Base-by-base conservation (phyloP, 2,113 vertebrate genomes). In the Ochotona curzoniae region DNA sequence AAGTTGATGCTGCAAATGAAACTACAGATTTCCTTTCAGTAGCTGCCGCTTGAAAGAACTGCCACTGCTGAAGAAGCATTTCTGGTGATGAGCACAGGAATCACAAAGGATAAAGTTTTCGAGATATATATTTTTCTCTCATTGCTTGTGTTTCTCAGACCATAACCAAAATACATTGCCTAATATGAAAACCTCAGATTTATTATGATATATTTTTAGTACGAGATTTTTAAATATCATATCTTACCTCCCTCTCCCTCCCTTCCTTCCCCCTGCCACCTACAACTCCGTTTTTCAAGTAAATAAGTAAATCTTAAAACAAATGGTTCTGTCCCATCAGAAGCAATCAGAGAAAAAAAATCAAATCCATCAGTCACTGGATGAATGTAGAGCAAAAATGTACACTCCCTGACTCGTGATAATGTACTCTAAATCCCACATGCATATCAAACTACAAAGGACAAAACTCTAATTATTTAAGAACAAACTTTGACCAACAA, bases 1-100 rank as follows among this genome's bases (percentile, higher is more conserved):
- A 35, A 89, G 51, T 14, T 81, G 67, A 75, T 85, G 64, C 60
- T 80, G 32, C 15, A 63, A 81, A 23, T 91, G 7, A 91, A 91
- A 66, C 15, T 38, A 11, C 23, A 76, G 70, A 74, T 21, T 92
- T 75, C 67, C 57, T 64, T 82, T 44, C 35, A 32, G 13, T 30
- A 57, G 44, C 63, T 57, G 28, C 23, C 71, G 57, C 51, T 75
- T 32, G 30, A 60, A 47, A 80, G 28, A 70, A 35, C 20, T 20
- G 8, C 69, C 38, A 7, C 69, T 76, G 20, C 57, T 7, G 38
- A 25, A 1, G 28, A 75, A 85, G 23, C 25, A 32, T 14, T 70
- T 17, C 25, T 21, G 5, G 8, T 54, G 23, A 75, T n/a, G 54
- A 70, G 38, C 38, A 54, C 4, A 64, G 23, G 54, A 89, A 49